phyloP scores from a whole-genome alignment of 2,797 vertebrate species.

The Xyrichtys novacula region DNA sequence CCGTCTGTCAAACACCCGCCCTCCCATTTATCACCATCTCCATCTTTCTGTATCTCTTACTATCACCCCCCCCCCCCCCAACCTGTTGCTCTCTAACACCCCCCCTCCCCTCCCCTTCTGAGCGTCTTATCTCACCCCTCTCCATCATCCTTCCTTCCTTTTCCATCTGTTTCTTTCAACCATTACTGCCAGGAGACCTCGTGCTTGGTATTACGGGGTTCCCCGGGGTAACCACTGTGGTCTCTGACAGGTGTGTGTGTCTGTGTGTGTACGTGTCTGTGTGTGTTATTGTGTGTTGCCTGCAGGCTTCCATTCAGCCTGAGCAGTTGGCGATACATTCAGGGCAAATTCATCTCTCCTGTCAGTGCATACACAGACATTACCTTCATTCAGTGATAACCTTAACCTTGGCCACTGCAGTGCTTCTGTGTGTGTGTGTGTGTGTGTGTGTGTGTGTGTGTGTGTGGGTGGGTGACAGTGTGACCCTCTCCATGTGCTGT shows the following conservation, averaged over 20 bases:
- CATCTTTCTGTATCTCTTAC: slow-evolving; percentile 20
- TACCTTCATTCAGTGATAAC: slow-evolving; percentile 42
- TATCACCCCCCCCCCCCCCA: slow-evolving; percentile 31
- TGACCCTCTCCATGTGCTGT: slow-evolving; percentile 53
- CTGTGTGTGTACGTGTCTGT: slow-evolving; percentile 8
- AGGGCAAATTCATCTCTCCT: slow-evolving; percentile 25
- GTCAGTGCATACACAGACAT: slow-evolving; percentile 40
- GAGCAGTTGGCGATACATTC: slow-evolving; percentile 47
- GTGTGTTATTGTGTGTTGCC: slow-evolving; percentile 12
- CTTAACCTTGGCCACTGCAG: slow-evolving; percentile 30
- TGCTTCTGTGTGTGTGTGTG: slow-evolving; percentile 3
- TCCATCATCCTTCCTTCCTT: slow-evolving; percentile 40
- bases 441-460: slow-evolving; percentile 2
- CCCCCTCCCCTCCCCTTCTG: slow-evolving; percentile 24
- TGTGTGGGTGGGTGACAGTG: slow-evolving; percentile 24
- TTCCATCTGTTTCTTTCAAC: slow-evolving; percentile 65
- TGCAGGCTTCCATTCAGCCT: slow-evolving; percentile 49
- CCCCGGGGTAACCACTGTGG: slow-evolving; percentile 61
- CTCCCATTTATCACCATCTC: slow-evolving; percentile 30
- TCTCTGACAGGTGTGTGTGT: slow-evolving; percentile 66
- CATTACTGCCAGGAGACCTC: slow-evolving; percentile 61
- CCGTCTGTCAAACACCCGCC: slow-evolving; percentile 26
- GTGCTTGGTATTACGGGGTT: slow-evolving; percentile 59
- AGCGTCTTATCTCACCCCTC: background rate
- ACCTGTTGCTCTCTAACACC: slow-evolving; percentile 64